phyloP scores from a whole-genome alignment of 2,797 vertebrate genomes.

The Coluber constrictor region DNA sequence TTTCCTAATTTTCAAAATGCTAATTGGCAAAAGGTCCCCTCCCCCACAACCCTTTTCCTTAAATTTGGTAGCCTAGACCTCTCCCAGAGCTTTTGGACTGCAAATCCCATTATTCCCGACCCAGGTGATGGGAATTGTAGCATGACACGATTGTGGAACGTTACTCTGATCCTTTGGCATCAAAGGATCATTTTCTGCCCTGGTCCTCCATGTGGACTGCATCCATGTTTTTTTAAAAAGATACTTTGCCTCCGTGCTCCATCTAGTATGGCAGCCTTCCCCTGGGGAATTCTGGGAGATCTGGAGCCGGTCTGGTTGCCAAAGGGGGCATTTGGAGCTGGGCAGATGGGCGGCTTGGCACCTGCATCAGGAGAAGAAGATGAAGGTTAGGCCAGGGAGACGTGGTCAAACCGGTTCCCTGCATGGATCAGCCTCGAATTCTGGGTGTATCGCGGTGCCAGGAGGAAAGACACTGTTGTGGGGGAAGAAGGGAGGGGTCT shows the following conservation, averaged over 20 bases:
- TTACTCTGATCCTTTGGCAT: not conserved
- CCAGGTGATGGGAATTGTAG: not conserved
- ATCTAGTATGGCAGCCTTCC: not conserved
- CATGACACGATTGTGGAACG: not conserved
- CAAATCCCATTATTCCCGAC: not conserved
- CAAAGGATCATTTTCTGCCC: not conserved
- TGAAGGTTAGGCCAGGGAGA: not conserved
- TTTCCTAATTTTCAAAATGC: not conserved
- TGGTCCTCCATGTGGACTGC: not conserved
- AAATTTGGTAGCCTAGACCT: not conserved
- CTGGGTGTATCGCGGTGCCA: not conserved
- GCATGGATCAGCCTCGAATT: not conserved
- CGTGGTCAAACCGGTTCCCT: not conserved
- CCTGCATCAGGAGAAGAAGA: not conserved
- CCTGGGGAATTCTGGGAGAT: not conserved
- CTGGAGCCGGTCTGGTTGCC: not conserved
- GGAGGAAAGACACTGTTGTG: not conserved
- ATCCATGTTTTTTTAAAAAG: not conserved
- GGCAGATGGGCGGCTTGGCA: not conserved
- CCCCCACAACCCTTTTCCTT: not conserved
- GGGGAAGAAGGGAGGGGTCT: not conserved
- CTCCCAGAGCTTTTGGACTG: not conserved
- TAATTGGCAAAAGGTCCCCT: not conserved
- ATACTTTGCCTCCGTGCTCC: too few relatives aligned
- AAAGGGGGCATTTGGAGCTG: not conserved